These are phyloP conservation scores for Zygogramma bicolorata DNA, from an alignment of 2,888 invertebrate species.

Conservation along the genomic window DNA sequence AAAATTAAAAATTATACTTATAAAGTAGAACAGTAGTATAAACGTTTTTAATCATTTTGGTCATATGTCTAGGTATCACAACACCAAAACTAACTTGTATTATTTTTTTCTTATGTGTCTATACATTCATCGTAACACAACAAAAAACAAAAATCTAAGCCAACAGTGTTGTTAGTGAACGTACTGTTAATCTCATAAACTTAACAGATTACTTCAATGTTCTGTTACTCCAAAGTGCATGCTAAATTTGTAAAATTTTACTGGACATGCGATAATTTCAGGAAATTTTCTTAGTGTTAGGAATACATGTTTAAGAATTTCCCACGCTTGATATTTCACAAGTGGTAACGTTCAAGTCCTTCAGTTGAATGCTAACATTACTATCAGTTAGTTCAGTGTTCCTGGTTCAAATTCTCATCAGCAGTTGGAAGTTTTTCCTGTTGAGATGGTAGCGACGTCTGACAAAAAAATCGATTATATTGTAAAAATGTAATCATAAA, in stretches of 20 bases:
- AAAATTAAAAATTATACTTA: neutral
- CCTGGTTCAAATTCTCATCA: slow-evolving; percentile 82
- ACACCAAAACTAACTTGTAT: slow-evolving; percentile 50
- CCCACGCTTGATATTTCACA: neutral
- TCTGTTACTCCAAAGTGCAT: slow-evolving; percentile 47
- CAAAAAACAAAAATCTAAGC: slow-evolving; percentile 2
- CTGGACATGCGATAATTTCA: slow-evolving; percentile 48
- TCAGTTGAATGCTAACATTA: slow-evolving; percentile 34
- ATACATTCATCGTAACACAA: slow-evolving; percentile 35
- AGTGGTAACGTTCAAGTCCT: slow-evolving; percentile 31
- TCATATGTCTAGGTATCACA: slow-evolving; percentile 53
- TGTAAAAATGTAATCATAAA: no score
- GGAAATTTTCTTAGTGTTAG: slow-evolving; percentile 27
- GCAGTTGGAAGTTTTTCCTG: slow-evolving; percentile 71
- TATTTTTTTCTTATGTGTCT: slow-evolving; percentile 25
- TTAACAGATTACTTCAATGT: slow-evolving; percentile 2
- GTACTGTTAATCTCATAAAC: neutral
- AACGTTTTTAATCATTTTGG: slow-evolving; percentile 37
- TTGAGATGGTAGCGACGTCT: slow-evolving; percentile 78
- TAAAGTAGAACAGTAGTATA: slow-evolving; percentile 4
- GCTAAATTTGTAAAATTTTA: slow-evolving; percentile 40
- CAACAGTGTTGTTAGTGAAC: slow-evolving; percentile 10
- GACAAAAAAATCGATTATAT: no score
- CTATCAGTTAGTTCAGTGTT: slow-evolving; percentile 62
- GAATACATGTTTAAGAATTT: slow-evolving; percentile 16